Evolutionary conservation across 1,140 invertebrate species (phyloP), one percentile per base, ranked within the genome.

Genomic region (Drepana arcuata): DNA sequence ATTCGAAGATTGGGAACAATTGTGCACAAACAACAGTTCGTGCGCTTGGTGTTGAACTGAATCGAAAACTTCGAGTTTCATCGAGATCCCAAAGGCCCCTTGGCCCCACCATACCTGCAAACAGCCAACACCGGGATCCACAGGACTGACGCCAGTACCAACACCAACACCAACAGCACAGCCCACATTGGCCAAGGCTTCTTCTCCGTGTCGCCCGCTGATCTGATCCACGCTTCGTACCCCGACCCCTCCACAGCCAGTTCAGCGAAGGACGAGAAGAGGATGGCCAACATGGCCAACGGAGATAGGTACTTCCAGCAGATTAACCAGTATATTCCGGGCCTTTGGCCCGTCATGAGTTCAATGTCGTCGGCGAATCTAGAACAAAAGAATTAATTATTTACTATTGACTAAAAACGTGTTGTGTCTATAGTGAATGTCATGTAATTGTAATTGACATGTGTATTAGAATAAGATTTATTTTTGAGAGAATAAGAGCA

Each of bases 231-330:
- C 1, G 93, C 94, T 15, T 90, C 89, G 75, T 97, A 80, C 12
- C 90, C 90, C 13, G 92, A 93, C 0, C 94, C 94, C 44, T 93
- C 90, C 0, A 89, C 86, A 0, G 91, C 84, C 34, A 96, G 91
- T 61, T 97, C 93, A 26, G 92, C 84, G 55, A 97, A 90, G 18
- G 94, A 96, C 0, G 95, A 92, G 13, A 91, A 78, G 6, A 98
- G 81, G 52, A 98, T 96, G 40, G 91, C 90, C 11, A 95, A 71
- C 95, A 98, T 98, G 1, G 95, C 94, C 33, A 92, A 64, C 0
- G 96, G 96, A 14, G 94, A 95, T 6, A 97, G 71, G 56, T 96
- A 98, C 62, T 96, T 95, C 95, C 95, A 97, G 71, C 95, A 97
- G 44, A 96, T 90, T 43, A 95, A 77, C 95, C 95, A 97, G 66